Evolutionary conservation across 30 jellyfish, hydroid and myxozoan genomes (phyloP), one percentile per base, ranked within the genome.

Genomic region (Chrysaora quinquecirrha): DNA sequence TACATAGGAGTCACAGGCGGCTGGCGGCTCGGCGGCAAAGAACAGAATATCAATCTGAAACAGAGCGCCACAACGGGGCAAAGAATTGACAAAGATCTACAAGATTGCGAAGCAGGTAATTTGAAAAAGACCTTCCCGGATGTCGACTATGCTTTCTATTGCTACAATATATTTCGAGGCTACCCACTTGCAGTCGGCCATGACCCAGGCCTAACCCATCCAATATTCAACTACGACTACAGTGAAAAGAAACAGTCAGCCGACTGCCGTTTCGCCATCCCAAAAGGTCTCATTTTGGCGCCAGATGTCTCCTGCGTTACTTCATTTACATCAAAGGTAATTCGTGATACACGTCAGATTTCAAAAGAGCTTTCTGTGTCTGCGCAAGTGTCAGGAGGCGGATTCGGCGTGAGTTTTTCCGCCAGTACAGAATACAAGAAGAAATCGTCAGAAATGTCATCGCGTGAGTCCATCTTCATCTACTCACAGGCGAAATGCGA

Each of bases 121-220:
- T 14, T 38, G 54, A 75, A 66, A 25, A 72, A 18, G 48, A 22
- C 87, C 14, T 85, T 85, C 73, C 95, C 95, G 35, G 95, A 85
- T 64, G 33, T 85, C 21, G 95, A 76, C 72, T 85, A 73, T 48
- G 95, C 95, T 20, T 48, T 85, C 70, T 85, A 54, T 85, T 89
- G 95, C 3, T 85, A 85, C 77, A 85, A 85, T 30, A 74, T 85
- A 34, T 1, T 85, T 0, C 27, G 35, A 27, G 95, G 95, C 3
- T 73, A 85, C 30, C 95, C 95, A 12, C 3, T 74, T 47, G 89
- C 88, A 6, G 78, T 68, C 12, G 95, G 95, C 21, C 95, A 85
- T 20, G 95, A 85, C 30, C 95, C 95, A 4, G 95, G 95, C 52
- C 77, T 85, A 33, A 85, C 95, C 6, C 46, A 71, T 31, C 95